Evolutionary conservation across 1,140 invertebrate genomes (phyloP), one percentile per base, ranked within the genome.

Genomic region (Euschistus heros): DNA sequence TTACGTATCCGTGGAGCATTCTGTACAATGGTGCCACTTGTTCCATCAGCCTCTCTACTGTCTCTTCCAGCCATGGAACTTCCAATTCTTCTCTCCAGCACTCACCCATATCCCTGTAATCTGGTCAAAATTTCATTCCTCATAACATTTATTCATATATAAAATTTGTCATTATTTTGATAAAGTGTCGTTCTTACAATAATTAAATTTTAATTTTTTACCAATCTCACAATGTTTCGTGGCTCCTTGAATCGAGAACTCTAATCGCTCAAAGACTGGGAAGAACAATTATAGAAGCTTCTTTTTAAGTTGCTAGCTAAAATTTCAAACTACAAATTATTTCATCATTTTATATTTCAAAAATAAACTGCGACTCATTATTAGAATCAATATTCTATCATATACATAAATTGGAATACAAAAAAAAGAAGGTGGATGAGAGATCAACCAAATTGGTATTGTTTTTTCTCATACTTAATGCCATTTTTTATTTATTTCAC

Each of bases 1-100:
- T 73, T 4, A 84, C 81, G 61, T 87, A 86, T 0, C 82, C 84
- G 71, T 92, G 88, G 1, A 92, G 75, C 27, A 86, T 74, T 20
- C 75, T 71, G 72, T 90, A 90, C 0, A 91, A 71, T 0, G 84
- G 84, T 47, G 76, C 73, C 0, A 89, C 73, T 64, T 81, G 74
- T 14, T 76, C 59, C 71, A 82, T 85, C 13, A 89, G 72, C 24
- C 75, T 71, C 5, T 79, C 76, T 18, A 81, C 77, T 7, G 82
- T 69, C 0, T 73, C 60, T 67, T 79, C 73, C 42, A 86, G 73
- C 68, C 81, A 72, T 0, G 75, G 70, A 13, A 80, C 77, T 74
- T 86, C 84, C 18, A 84, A 72, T 64, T 82, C 81, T 68, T 81
- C 79, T 2, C 80, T 72, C 84, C 84, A 86, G 14, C 76, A 73